Evolutionary conservation across 2,797 vertebrate species (phyloP), one percentile per base, ranked within the genome.

Genomic region (Sphaeramia orbicularis): DNA sequence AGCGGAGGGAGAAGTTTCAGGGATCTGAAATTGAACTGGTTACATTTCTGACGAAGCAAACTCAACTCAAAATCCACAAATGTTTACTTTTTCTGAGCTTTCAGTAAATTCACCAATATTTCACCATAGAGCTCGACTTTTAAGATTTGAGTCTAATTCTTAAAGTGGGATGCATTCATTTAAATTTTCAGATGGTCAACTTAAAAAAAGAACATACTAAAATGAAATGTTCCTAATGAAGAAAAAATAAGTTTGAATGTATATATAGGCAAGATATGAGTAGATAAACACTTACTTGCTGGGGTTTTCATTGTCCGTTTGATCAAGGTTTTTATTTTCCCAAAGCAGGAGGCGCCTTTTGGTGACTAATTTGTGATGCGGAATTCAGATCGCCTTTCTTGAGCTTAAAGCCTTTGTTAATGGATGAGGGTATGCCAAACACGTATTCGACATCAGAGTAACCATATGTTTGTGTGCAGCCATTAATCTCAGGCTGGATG

Each of bases 391-490:
- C 60, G 72, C 18, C 38, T 56, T 24, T 71, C 54, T 74, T 42
- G 45, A 71, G 78, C 80, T 84, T 41, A 40, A 85, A 80, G 75
- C 76, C 53, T 50, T 65, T 41, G 71, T 87, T 84, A 86, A 74
- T 21, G 35, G 52, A 66, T 43, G 65, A 80, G 15, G 58, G 60
- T 88, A 89, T 90, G 88, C 90, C 76, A 75, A 80, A 84, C 87
- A 91, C 86, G 83, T 89, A 78, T 71, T 61, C 63, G 48, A 53
- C 76, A 84, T 89, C 89, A 88, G 80, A 80, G 79, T 78, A 79
- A 81, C 90, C 91, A 92, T 91, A 92, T 91, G 91, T 86, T 90
- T 86, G 73, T 64, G 67, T 43, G 14, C 76, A 63, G 83, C 83
- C 84, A 88, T 91, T 91, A 86, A 87, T 92, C 80, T 88, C 76